These are phyloP conservation scores for Selene dorsalis DNA, from an alignment of 2,797 vertebrate genomes.

Conservation along the genomic window DNA sequence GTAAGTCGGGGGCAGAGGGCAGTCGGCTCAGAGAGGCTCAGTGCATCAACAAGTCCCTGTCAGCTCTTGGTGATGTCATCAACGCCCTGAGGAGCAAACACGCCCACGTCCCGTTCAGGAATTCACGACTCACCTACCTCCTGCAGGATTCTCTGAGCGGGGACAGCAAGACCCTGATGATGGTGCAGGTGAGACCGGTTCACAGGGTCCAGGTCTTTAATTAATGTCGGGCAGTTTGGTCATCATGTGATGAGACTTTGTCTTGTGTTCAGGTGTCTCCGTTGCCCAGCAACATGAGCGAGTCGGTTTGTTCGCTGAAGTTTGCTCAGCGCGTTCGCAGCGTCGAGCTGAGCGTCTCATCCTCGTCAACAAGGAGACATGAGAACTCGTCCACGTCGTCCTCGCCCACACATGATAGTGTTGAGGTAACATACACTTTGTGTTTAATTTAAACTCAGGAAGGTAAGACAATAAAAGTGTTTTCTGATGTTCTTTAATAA, in stretches of 20 bases:
- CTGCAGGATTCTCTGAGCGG: constrained; percentile 96
- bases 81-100: constrained; percentile 92
- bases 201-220: too few relatives aligned
- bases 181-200: constrained; percentile 90
- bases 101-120: constrained; percentile 94
- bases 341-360: constrained; percentile 87
- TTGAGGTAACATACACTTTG: constrained; percentile 84
- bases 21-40: constrained; percentile 93
- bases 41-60: constrained; percentile 97
- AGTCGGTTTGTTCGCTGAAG: constrained; percentile 97
- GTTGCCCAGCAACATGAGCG: constrained; percentile 88
- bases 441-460: too few relatives aligned
- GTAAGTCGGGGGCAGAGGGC: constrained; percentile 93
- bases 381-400: constrained; percentile 92
- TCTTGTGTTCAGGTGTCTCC: constrained; percentile 89
- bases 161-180: constrained; percentile 98
- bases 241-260: neutral
- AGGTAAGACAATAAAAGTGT: too few relatives aligned
- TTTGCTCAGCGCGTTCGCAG: constrained; percentile 95
- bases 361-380: constrained; percentile 80
- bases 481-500: too few relatives aligned
- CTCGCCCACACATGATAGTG: constrained; percentile 88
- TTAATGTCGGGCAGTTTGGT: too few relatives aligned
- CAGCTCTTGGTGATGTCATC: constrained; percentile 94
- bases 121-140: constrained; percentile 98